Evolutionary conservation across 2,113 vertebrate genomes (phyloP).

Genomic region (Amblyopsis rosae): DNA sequence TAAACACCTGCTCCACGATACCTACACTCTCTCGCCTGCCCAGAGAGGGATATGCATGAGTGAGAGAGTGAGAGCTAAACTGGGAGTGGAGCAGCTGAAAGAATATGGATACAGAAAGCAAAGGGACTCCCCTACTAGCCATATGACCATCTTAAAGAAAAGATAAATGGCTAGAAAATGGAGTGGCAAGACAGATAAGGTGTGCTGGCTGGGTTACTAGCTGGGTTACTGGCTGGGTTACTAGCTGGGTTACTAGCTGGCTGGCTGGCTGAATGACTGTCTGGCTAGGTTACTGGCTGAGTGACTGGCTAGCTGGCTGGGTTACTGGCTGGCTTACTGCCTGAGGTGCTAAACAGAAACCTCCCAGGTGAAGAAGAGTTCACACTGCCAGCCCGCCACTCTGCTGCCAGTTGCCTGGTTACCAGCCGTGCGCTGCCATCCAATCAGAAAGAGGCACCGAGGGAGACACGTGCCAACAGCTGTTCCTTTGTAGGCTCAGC

Average conservation of each 20-base stretch:
- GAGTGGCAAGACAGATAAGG: neutral
- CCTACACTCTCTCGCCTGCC: neutral
- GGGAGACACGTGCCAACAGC: constrained; percentile 38
- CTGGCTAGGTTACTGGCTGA: too few relatives aligned
- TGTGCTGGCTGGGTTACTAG: constrained; percentile 28
- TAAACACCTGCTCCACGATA: neutral
- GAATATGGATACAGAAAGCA: neutral
- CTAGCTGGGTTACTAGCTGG: neutral
- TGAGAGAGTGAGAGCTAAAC: neutral
- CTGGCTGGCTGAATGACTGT: too few relatives aligned
- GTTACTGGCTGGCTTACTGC: constrained; percentile 6
- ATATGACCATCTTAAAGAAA: neutral
- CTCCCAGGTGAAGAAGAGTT: constrained; percentile 22
- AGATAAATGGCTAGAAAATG: neutral
- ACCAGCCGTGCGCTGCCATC: constrained; percentile 45
- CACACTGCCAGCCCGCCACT: constrained; percentile 30
- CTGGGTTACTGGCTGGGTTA: too few relatives aligned
- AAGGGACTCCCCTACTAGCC: too few relatives aligned
- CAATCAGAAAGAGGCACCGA: constrained; percentile 37
- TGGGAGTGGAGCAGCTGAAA: neutral
- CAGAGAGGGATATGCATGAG: neutral
- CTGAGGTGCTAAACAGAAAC: constrained; percentile 4
- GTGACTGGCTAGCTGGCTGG: constrained; percentile 11
- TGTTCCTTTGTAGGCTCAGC: constrained; percentile 45
- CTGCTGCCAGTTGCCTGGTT: constrained; percentile 41